Evolutionary conservation across 2,888 invertebrate species (phyloP), one percentile per base, ranked within the genome.

Genomic region (Lottia scabra): DNA sequence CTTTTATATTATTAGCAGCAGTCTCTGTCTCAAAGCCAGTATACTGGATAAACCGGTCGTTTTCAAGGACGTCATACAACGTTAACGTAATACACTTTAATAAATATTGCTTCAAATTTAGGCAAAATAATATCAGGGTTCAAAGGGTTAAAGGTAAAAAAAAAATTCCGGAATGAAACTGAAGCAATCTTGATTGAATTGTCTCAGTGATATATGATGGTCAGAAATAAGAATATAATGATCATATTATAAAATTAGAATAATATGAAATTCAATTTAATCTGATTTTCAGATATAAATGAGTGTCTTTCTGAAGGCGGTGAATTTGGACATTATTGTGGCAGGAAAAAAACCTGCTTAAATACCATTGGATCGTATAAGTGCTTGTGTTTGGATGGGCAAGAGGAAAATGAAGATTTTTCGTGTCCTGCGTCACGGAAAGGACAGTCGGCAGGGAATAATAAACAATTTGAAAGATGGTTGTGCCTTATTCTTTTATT

Each of bases 341-440:
- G 94, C 89, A 93, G 93, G 79, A 95, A 95, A 91, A 95, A 95
- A 71, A 92, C 92, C 78, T 96, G 96, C 89, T 93, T 95, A 79
- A 96, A 96, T 91, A 94, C 94, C 63, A 91, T 93, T 71, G 96
- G 96, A 74, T 93, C 94, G 78, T 96, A 96, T 90, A 92, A 93
- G 78, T 96, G 96, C 91, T 93, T 95, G 90, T 96, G 96, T 90
- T 91, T 94, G 82, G 92, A 93, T 27, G 96, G 96, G 8, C 95
- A 94, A 90, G 92, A 72, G 67, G 78, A 80, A n/a, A 71, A 78
- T 66, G 81, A 82, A 69, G 79, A 76, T 8, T 84, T 81, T 75
- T 78, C 82, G 67, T 86, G 86, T 81, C 80, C 81, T 80, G 85
- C 83, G 80, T 83, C 78, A 63, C 67, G 63, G 63, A 38, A 38